These are phyloP conservation scores for Ormyrus rosae DNA, from an alignment of 2,888 invertebrate genomes.

Conservation along the genomic window DNA sequence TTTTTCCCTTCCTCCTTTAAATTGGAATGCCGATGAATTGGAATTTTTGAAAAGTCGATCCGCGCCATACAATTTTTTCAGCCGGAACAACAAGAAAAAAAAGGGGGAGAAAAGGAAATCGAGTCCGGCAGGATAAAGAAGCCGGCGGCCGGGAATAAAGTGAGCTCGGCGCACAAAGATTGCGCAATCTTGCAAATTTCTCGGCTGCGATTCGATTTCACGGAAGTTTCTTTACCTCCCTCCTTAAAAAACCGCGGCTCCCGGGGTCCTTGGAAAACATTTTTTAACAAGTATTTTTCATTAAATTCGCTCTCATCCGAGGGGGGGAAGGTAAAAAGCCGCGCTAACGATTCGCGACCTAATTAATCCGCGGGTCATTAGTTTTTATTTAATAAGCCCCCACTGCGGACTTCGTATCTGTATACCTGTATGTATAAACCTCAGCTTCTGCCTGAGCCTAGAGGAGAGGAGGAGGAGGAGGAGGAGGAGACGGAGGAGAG, in stretches of 20 bases:
- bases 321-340: slow-evolving; percentile 6
- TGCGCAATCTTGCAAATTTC: slow-evolving; percentile 62
- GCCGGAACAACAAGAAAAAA: not conserved
- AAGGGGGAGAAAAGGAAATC: not conserved
- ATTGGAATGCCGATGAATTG: no score
- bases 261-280: slow-evolving; percentile 38
- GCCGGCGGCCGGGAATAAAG: no score
- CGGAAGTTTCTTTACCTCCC: slow-evolving; percentile 37
- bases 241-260: not conserved
- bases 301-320: slow-evolving; percentile 39
- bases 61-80: no score
- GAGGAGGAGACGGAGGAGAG: not conserved
- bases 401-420: not conserved
- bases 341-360: slow-evolving; percentile 55
- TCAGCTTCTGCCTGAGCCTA: no score
- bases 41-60: no score
- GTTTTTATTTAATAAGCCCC: slow-evolving; percentile 55
- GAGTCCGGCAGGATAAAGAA: no score
- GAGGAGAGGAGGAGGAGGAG: no score
- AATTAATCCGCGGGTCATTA: slow-evolving; percentile 55
- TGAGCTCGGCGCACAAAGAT: slow-evolving; percentile 21
- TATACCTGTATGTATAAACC: not conserved
- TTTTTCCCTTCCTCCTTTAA: no score
- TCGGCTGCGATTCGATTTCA: slow-evolving; percentile 58
- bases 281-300: slow-evolving; percentile 56